Base-by-base conservation (phyloP, 2,113 vertebrate genomes). In the Xyliphius kryptos region DNA sequence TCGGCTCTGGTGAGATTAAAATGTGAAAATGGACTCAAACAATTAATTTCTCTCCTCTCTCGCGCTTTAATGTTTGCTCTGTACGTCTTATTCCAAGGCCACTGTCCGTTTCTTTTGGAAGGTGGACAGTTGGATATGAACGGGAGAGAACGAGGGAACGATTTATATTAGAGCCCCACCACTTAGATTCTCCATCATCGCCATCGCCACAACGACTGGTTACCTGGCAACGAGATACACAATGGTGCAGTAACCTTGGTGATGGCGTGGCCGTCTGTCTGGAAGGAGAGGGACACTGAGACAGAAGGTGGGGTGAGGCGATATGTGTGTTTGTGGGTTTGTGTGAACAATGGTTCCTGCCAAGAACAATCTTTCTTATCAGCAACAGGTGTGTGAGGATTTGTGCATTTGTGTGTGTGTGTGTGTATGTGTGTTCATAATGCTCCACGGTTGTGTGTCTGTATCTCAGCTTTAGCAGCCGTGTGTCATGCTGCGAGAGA, bases 181-280 rank as follows among this genome's bases (percentile, higher is more conserved):
- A 52, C 73, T 72, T 76, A 77, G 81, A 87, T 86, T 85, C 81
- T 86, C 81, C 76, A 85, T 87, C 83, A 85, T 81, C 59, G 72
- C 83, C 83, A 85, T 81, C 59, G 71, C 83, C 81, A 81, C 79
- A 46, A 79, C 76, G 79, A 87, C 83, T 67, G 72, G 74, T 73
- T 74, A 71, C 75, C 68, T 77, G 73, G 77, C 74, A 77, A 79
- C 77, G 57, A 63, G 66, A 67, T 74, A 76, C 68, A 79, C 77
- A 79, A 79, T 73, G 67, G 67, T 21, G 53, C 37, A 17, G 76
- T 77, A 71, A 72, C 76, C 76, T 71, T 77, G 73, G 53, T 65
- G 56, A 72, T 68, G 52, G 66, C 41, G 43, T 74, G 56, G 67
- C 51, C 54, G 60, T 63, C 62, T 62, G 73, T 74, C 71, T 74